Conservation (phyloP, 1,140 invertebrate genomes). For the Gonioctena quinquepunctata region DNA sequence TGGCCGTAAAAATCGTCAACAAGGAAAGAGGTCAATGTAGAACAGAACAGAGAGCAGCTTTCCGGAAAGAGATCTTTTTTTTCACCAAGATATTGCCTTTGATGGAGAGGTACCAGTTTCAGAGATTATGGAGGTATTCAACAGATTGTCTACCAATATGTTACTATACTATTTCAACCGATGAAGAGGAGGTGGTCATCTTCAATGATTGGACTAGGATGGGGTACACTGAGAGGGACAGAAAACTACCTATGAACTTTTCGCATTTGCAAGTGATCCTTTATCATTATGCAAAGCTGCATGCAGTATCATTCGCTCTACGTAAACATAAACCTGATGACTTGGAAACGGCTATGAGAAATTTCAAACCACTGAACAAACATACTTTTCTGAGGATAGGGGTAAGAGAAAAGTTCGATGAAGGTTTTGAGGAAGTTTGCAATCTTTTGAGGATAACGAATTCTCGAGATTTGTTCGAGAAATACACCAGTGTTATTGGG, state of each 20-base stretch:
- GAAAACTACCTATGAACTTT: not conserved
- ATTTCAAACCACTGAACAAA: not conserved
- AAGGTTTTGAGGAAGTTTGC: not conserved
- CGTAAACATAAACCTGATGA: not conserved
- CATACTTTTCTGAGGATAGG: not conserved
- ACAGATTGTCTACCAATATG: not conserved
- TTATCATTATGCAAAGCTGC: not conserved
- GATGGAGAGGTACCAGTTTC: not conserved
- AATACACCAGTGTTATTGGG: not conserved
- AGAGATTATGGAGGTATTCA: not conserved
- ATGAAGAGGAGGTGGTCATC: not conserved
- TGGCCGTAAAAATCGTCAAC: not conserved
- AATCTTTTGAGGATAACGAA: not conserved
- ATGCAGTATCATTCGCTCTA: not conserved
- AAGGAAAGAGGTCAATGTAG: not conserved
- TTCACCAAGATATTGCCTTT: not conserved
- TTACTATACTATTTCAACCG: not conserved
- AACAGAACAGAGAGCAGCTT: not conserved
- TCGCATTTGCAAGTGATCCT: not conserved
- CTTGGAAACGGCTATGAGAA: not conserved
- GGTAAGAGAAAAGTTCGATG: not conserved
- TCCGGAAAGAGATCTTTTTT: not conserved
- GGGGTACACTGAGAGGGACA: not conserved
- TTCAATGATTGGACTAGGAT: not conserved
- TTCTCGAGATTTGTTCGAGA: not conserved